These are phyloP conservation scores for Pithys albifrons DNA, from an alignment of 2,113 vertebrate species.

Conservation along the genomic window DNA sequence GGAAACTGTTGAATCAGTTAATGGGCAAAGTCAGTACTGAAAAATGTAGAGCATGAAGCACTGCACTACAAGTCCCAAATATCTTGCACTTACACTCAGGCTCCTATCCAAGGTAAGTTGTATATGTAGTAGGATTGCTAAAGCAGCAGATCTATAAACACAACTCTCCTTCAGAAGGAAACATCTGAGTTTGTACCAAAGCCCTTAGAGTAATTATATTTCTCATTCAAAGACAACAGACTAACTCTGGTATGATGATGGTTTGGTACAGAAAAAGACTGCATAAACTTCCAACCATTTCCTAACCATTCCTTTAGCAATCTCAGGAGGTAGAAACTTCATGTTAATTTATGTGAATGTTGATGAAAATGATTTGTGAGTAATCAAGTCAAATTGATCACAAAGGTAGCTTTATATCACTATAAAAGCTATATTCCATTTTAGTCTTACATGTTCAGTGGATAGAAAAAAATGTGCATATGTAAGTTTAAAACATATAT, in stretches of 20 bases:
- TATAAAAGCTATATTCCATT: not conserved
- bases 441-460: not conserved
- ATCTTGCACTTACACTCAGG: not conserved
- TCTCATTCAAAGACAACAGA: constrained; percentile 1
- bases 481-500: not conserved
- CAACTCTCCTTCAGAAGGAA: not conserved
- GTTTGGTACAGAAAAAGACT: not conserved
- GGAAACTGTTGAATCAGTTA: not conserved
- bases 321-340: not conserved
- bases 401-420: not conserved
- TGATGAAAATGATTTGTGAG: not conserved
- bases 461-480: not conserved
- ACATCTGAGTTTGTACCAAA: not conserved
- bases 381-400: not conserved
- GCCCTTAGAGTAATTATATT: not conserved
- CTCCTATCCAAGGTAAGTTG: not conserved
- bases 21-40: not conserved
- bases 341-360: not conserved
- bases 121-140: not conserved
- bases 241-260: not conserved
- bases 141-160: constrained; percentile 19
- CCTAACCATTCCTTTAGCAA: not conserved
- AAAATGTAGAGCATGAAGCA: not conserved
- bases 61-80: not conserved
- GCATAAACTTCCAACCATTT: not conserved